Base-by-base conservation (phyloP, 2,113 vertebrate species). In the Lepisosteus oculatus region DNA sequence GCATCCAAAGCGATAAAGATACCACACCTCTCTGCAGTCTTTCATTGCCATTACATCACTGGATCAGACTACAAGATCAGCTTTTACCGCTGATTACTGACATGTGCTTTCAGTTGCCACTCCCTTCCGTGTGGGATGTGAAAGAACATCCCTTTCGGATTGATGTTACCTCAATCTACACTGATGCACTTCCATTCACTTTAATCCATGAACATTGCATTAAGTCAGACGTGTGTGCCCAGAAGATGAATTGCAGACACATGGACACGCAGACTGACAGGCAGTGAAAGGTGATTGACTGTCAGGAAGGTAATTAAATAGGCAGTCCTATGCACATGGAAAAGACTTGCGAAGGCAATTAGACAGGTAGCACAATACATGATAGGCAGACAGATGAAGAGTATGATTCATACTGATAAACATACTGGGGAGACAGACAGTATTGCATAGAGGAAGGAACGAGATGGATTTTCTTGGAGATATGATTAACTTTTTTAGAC, bases 251-350 rank as follows among this genome's bases (percentile, higher is more conserved):
- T 29, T 29, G 56, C 8, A 43, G 8, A 13, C 12, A 14, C 14
- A 12, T 5, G 47, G 59, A 55, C 55, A 42, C 8, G 6, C n/a
- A 61, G 67, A 42, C 57, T 63, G 66, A 14, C 47, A 57, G 72
- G 66, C 56, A 62, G 55, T 59, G 61, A 43, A 7, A 55, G n/a
- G 7, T 41, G n/a, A 59, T 65, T 73, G 72, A 68, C 43, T 54
- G 66, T 14, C 72, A 73, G 15, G 57, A 7, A 41, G n/a, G 51
- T 3, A 44, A 41, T 43, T 63, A 17, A 47, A 15, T n/a, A 68
- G 67, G 41, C 55, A 14, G 51, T 6, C 15, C 55, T 17, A 17
- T 17, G 55, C 45, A 15, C 14, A 43, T 14, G 42, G n/a, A 6
- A 11, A 43, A 66, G 64, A 45, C 44, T n/a, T 14, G 12, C 14